Evolutionary conservation across 2,797 vertebrate genomes (phyloP), one percentile per base, ranked within the genome.

Genomic region (Prunella strophiata): DNA sequence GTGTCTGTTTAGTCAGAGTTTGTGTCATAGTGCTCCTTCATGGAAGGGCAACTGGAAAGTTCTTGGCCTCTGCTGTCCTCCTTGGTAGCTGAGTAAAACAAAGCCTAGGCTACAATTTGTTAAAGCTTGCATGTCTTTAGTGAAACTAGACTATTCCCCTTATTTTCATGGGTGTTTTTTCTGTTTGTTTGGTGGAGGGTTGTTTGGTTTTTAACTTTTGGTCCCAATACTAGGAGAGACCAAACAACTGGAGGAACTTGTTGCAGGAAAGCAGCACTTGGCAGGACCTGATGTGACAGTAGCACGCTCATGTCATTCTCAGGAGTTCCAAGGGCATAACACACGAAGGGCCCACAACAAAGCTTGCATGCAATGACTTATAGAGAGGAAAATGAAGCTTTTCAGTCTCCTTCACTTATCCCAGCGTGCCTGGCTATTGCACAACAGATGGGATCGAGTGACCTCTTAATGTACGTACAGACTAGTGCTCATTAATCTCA

Each of bases 401-500:
- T 91, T 82, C 51, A 45, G 70, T 73, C 65, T 50, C 62, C 40
- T 75, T 75, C 0, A 0, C 45, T 96, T 88, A 91, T 72, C 85
- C 88, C 70, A 73, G n/a, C 3, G 1, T 47, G 79, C 70, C 85
- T 92, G 52, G 55, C 16, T 84, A 17, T 94, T 94, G 78, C 89
- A 76, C 87, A 95, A 88, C 52, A 72, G 81, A 89, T 78, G 78
- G 61, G 79, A 66, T 92, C 5, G 0, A 85, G 68, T 78, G 87
- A 96, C 91, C 92, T 95, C 72, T 77, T n/a, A 57, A 57, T 34
- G 70, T 75, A 86, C 1, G 0, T 50, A 65, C 66, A 70, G 82
- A 72, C 40, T 25, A 14, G 62, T 25, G 21, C 73, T 52, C 62
- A 67, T 94, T 86, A 93, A 96, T 92, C 92, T 88, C 88, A 30